phyloP scores from a whole-genome alignment of 2,888 invertebrate species.

The Rotaria magnacalcarata region DNA sequence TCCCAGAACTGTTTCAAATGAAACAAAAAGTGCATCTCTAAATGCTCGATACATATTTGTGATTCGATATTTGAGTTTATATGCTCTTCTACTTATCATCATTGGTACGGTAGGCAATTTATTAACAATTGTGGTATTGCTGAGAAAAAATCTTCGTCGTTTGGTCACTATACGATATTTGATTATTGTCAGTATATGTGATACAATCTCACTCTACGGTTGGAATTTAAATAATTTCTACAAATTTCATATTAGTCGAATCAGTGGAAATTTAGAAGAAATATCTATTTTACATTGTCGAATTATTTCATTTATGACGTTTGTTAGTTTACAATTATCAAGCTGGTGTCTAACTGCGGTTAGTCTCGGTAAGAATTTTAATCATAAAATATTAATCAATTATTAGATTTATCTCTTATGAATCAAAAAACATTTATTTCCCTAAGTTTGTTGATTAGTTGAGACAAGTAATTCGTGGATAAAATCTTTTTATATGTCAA shows the following conservation, averaged over 20 bases:
- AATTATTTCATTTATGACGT: conserved; percentile 42
- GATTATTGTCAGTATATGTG: conserved; percentile 36
- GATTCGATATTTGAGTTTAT: neutral
- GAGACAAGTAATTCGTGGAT: too few species aligned
- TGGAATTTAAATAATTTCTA: conserved; percentile 46
- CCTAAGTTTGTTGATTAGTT: too few species aligned
- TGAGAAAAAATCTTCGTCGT: conserved; percentile 35
- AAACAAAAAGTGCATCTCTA: neutral
- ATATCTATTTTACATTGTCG: conserved; percentile 41
- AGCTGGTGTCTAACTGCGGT: conserved; percentile 41
- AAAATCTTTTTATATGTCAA: too few species aligned
- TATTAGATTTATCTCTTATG: too few species aligned
- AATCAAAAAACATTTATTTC: too few species aligned
- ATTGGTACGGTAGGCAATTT: conserved; percentile 38
- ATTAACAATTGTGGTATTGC: conserved; percentile 38
- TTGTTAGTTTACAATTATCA: conserved; percentile 40
- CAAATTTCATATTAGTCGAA: conserved; percentile 42
- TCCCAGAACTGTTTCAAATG: neutral
- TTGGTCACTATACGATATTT: conserved; percentile 40
- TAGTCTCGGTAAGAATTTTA: conserved; percentile 41
- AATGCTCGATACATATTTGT: neutral
- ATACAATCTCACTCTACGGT: conserved; percentile 40
- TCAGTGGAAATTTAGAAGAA: conserved; percentile 41
- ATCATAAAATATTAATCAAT: too few species aligned
- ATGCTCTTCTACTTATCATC: conserved; percentile 11